These are phyloP conservation scores for Rhinophrynus dorsalis DNA, from an alignment of 2,797 vertebrate genomes.

Conservation along the genomic window DNA sequence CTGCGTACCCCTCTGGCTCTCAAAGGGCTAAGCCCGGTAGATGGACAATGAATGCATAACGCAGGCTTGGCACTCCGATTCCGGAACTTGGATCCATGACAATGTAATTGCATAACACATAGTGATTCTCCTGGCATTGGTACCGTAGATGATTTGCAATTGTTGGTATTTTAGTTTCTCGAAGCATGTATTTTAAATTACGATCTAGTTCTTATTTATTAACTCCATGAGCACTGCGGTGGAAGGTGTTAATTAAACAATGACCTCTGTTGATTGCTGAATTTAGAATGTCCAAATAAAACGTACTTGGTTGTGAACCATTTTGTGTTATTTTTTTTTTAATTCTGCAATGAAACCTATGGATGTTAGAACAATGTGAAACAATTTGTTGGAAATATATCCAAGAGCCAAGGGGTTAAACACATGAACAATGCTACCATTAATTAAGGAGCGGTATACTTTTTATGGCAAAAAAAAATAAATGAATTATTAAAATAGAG, in stretches of 20 bases:
- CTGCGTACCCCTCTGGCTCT: too few relatives aligned
- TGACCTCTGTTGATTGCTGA: not conserved
- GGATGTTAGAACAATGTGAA: too few relatives aligned
- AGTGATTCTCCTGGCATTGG: not conserved
- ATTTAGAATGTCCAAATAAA: conserved; percentile 1
- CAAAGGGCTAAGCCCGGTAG: not conserved
- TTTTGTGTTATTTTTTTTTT: not conserved
- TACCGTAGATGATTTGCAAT: not conserved
- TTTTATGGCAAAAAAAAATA: too few relatives aligned
- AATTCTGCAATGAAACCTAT: too few relatives aligned
- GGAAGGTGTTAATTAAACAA: conserved; percentile 17
- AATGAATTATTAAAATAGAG: too few relatives aligned
- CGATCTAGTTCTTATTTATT: conserved; percentile 38
- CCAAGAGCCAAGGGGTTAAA: too few relatives aligned
- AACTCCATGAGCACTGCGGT: not conserved
- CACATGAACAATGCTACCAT: too few relatives aligned
- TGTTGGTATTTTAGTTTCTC: conserved; percentile 10
- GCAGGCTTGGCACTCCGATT: not conserved
- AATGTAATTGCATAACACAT: not conserved
- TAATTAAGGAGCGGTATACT: too few relatives aligned
- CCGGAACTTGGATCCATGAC: not conserved
- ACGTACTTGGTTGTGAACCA: not conserved
- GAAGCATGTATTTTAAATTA: conserved; percentile 23
- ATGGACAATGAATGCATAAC: not conserved
- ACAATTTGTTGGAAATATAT: too few relatives aligned